phyloP scores from a whole-genome alignment of 2,888 invertebrate species.

The Oxytorus armatus region DNA sequence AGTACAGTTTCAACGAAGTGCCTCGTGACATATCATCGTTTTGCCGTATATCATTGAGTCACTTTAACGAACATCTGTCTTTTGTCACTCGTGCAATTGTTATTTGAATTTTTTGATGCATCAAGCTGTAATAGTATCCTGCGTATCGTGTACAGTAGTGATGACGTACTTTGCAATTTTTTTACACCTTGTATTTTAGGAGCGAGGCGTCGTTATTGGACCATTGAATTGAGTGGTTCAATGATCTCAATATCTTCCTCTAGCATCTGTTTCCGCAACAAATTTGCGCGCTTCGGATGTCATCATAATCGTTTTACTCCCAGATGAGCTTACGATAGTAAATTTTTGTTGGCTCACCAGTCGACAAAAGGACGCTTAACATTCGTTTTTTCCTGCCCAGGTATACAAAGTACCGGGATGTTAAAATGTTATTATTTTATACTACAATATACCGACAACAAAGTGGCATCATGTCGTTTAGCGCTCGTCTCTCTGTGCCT shows the following conservation, averaged over 20 bases:
- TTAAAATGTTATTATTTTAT: conserved; percentile 26
- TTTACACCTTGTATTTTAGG: too few species aligned
- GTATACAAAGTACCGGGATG: conserved; percentile 8
- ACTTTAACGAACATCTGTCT: neutral
- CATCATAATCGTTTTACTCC: conserved; percentile 43
- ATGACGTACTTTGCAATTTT: too few species aligned
- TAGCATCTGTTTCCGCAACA: too few species aligned
- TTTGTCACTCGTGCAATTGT: neutral
- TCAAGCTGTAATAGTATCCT: neutral
- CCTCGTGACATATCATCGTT: neutral
- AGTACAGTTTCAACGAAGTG: neutral
- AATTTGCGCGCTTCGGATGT: neutral
- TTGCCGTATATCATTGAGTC: neutral
- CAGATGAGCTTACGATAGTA: conserved; percentile 14
- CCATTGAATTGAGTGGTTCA: too few species aligned
- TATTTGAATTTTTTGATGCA: neutral
- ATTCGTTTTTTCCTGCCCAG: conserved; percentile 1
- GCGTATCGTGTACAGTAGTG: too few species aligned
- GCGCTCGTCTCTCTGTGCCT: neutral
- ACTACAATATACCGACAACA: conserved; percentile 41
- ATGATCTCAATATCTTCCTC: too few species aligned
- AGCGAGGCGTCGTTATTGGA: too few species aligned
- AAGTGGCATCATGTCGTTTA: conserved; percentile 34
- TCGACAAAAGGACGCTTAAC: neutral
- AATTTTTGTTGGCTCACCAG: neutral